Percentiles rank a stretch among this genome's conserved stretches.
These are phyloP conservation scores for Brachyalestes nurse DNA, from an alignment of 2,797 vertebrate genomes.

Conservation along the genomic window DNA sequence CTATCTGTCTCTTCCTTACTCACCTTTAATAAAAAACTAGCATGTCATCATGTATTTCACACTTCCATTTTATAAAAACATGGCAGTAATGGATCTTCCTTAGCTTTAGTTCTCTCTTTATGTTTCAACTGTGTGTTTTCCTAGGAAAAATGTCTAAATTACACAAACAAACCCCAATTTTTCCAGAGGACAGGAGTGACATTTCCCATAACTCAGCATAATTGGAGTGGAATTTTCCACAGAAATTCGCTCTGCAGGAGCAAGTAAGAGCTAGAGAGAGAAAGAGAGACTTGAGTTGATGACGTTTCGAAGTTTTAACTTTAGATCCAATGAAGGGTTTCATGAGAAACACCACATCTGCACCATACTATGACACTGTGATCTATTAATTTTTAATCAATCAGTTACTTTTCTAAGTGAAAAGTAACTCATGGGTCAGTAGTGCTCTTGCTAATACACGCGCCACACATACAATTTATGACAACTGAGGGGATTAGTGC, in stretches of 20 bases:
- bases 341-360: neutral
- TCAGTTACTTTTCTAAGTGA: no score
- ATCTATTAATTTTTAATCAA: neutral
- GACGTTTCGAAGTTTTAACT: neutral
- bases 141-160: constrained; percentile 31
- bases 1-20: neutral
- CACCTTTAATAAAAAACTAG: neutral
- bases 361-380: neutral
- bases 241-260: constrained; percentile 18
- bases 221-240: constrained; percentile 48
- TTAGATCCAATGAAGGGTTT: neutral
- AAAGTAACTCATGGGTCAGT: no score
- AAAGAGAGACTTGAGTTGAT: neutral
- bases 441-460: no score
- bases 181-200: constrained; percentile 41
- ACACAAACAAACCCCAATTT: constrained; percentile 41
- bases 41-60: neutral
- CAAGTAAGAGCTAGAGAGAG: neutral
- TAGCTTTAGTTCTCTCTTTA: constrained; percentile 20
- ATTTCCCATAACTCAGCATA: constrained; percentile 42
- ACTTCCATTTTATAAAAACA: neutral
- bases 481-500: no score
- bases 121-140: constrained; percentile 8
- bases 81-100: neutral
- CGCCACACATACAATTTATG: no score